A percentile compares a stretch with the other conserved stretches of the same genome.
phyloP scores from a whole-genome alignment of 2,113 vertebrate genomes.

The Dasyornis broadbenti region DNA sequence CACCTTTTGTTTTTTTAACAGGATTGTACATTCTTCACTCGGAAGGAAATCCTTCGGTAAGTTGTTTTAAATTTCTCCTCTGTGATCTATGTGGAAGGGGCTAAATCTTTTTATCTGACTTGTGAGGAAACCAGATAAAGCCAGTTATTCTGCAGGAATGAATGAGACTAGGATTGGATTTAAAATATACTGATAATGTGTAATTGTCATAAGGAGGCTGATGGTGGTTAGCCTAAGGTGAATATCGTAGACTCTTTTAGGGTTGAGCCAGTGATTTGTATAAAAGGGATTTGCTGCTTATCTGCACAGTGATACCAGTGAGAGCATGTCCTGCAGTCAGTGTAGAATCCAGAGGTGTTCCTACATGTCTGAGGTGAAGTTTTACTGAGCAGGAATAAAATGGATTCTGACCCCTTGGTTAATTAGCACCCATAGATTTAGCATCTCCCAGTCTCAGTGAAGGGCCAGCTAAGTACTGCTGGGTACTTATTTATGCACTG shows the following conservation, averaged over 20 bases:
- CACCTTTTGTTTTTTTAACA: constrained; percentile 65
- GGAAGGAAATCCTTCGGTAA: constrained; percentile 98
- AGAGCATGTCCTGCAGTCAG: neutral
- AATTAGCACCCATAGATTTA: neutral
- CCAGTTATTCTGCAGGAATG: neutral
- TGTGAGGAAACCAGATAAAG: neutral
- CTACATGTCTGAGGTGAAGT: neutral
- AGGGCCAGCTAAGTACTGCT: neutral
- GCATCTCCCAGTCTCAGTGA: neutral
- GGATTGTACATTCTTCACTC: constrained; percentile 97
- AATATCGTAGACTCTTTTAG: neutral
- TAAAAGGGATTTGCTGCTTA: neutral
- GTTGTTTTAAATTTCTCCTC: constrained; percentile 18
- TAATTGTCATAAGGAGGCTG: neutral
- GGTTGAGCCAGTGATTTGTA: neutral
- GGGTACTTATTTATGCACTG: neutral
- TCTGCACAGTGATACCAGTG: neutral
- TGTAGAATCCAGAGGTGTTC: neutral
- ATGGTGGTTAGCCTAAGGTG: neutral
- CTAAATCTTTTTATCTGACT: neutral
- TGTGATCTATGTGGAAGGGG: neutral
- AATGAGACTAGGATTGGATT: neutral
- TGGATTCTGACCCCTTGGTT: neutral
- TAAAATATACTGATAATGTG: neutral
- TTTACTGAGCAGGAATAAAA: neutral